Base-by-base conservation (phyloP, 2,888 invertebrate genomes). In the Dicyrtomina minuta region DNA sequence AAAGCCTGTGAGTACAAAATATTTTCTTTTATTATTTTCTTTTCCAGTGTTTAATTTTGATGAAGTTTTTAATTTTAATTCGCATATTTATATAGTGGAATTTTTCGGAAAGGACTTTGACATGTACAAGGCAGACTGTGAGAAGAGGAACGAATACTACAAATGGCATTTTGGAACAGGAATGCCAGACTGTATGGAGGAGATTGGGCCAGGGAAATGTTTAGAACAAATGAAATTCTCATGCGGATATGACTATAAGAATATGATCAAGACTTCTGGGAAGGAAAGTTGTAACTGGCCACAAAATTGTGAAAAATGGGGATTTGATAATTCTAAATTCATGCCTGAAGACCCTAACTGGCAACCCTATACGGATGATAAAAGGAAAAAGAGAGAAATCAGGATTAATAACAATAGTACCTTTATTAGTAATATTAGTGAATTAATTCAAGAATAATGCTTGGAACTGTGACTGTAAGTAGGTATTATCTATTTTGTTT, bases 221-320 rank as follows among this genome's bases (percentile, higher is more conserved):
- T n/a, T 64, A 24, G 49, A 59, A 20, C 65, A 66, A n/a, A 70
- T 66, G 70, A 70, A 66, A 26, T 70, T 70, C 26, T 59, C 66
- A 12, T 66, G 68, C 44, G 68, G 68, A 15, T 68, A 68, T 24
- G 68, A 68, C 53, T 68, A 51, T 56, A 68, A 68, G 41, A 68
- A 68, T 20, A 68, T 68, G 68, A 43, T 68, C 44, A 68, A 68
- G 55, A 61, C 62, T 39, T 53, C 68, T 4, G 68, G 68, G 1
- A 17, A 39, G 24, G 68, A 68, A 13, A 44, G 62, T 8, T 68
- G 68, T 17, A 68, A 62, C 1, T 68, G 68, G 68, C 56, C 61
- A 0, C 56, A 68, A 20, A 1, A 1, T n/a, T 68, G 68, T 56
- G 55, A 62, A 17, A 61, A 62, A 33, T 68, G 68, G 68, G 68